Percentiles rank a stretch among this genome's conserved stretches.
Evolutionary conservation across 2,113 vertebrate species (phyloP).

Genomic region (Maccullochella peelii): DNA sequence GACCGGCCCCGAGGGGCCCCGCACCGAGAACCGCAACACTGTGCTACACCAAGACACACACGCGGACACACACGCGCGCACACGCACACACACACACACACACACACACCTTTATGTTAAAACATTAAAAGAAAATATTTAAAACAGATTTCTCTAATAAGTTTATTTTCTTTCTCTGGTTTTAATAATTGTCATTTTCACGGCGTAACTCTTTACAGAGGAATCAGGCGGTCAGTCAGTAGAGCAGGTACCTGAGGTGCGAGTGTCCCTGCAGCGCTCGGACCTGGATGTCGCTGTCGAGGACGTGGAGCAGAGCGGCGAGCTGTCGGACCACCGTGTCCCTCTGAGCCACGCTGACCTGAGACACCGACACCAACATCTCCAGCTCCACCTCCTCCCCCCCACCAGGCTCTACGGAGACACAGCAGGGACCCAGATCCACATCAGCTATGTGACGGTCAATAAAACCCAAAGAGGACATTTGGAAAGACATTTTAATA

Average conservation of each 20-base stretch:
- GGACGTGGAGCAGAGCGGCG: conserved; percentile 88
- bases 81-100: neutral
- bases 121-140: too few species aligned
- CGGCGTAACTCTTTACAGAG: too few species aligned
- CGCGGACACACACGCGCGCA: conserved; percentile 10
- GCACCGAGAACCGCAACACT: conserved; percentile 86
- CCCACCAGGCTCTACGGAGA: conserved; percentile 76
- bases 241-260: conserved; percentile 87
- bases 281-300: conserved; percentile 88
- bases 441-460: neutral
- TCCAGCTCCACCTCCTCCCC: conserved; percentile 91
- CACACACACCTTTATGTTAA: neutral
- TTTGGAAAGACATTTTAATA: too few species aligned
- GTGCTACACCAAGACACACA: conserved; percentile 82
- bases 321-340: conserved; percentile 89
- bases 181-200: too few species aligned
- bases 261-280: conserved; percentile 89
- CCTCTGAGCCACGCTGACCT: conserved; percentile 88
- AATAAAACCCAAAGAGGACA: neutral
- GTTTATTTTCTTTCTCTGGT: too few species aligned
- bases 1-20: conserved; percentile 81
- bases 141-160: too few species aligned
- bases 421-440: conserved; percentile 16
- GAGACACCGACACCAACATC: conserved; percentile 88
- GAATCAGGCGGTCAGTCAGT: neutral